Evolutionary conservation across 2,113 vertebrate species (phyloP), one percentile per base, ranked within the genome.

Genomic region (Archilochus colubris): DNA sequence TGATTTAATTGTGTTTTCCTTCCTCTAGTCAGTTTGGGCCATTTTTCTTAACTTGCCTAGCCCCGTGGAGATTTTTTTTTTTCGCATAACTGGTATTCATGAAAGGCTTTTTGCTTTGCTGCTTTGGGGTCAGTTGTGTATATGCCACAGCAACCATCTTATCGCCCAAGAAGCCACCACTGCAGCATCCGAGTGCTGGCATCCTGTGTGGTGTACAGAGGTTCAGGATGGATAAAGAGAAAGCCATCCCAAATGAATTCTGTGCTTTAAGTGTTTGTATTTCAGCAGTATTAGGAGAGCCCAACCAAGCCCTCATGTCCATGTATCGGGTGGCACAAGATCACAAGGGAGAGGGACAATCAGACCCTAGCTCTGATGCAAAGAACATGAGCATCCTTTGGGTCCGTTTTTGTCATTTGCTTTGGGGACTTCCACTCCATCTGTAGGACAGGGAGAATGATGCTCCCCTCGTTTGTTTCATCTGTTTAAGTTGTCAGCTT

Each of bases 1-100:
- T 93, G 82, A 72, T 89, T 85, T 94, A 87, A 94, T 93, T 94
- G 82, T 85, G 38, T 85, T 94, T 95, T 87, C 30, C 27, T 89
- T 88, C 70, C 85, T 94, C 51, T 6, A 13, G 58, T 73, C 78
- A 73, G 16, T 87, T 88, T 50, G 36, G 2, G 5, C 54, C 58
- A 19, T 92, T 91, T 87, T 79, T 89, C 62, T 79, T 75, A 55
- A 86, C 58, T 87, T 82, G 53, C 33, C 75, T 68, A 91, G 70
- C 74, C 28, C 57, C 28, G 28, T 76, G 62, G 62, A 87, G 44
- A 8, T 50, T 28, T 75, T 38, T 38, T 40, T 40, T 89, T 89
- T 89, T 58, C 62, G 46, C 8, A 4, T 82, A 82, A 79, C 36
- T 4, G 2, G 24, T 85, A 76, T 90, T 95, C 85, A 88, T 62